Conservation (phyloP, 2,797 vertebrate species). For the Siniperca obscura region DNA sequence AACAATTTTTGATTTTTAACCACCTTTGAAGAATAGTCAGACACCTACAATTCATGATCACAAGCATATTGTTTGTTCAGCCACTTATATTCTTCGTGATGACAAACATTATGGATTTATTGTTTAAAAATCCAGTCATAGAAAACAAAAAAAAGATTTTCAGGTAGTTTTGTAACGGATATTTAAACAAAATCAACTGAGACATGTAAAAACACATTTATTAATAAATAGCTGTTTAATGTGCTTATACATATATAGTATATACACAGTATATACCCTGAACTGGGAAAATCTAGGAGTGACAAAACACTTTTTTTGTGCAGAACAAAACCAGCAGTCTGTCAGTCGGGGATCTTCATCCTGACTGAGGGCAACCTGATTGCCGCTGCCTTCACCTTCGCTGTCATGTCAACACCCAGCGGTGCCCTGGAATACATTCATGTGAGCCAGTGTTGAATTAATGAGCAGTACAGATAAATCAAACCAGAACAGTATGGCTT, state of each 20-base stretch:
- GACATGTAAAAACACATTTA: slow-evolving; percentile 19
- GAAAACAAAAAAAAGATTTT: background rate
- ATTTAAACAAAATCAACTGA: background rate
- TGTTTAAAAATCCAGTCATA: background rate
- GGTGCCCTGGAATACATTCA: slow-evolving; percentile 84
- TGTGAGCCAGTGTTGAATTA: background rate
- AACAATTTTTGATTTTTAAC: background rate
- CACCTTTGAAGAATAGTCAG: background rate
- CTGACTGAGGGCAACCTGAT: slow-evolving; percentile 88
- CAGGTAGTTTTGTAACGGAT: background rate
- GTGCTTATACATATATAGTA: background rate
- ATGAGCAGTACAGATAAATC: background rate
- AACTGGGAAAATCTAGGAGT: background rate
- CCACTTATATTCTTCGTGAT: background rate
- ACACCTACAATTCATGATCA: too few species aligned
- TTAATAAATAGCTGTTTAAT: slow-evolving; percentile 44
- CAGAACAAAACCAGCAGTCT: background rate
- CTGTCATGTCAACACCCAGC: slow-evolving; percentile 91
- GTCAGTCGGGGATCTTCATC: slow-evolving; percentile 74
- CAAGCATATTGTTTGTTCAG: background rate
- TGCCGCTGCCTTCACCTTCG: slow-evolving; percentile 88
- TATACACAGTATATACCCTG: slow-evolving; percentile 6
- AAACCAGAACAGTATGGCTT: background rate
- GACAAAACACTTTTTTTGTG: background rate
- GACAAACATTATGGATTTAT: background rate